Percentiles rank a stretch among this genome's conserved stretches.
Conservation (phyloP, 2,113 vertebrate species). For the Tenebrosternarchus preto region DNA sequence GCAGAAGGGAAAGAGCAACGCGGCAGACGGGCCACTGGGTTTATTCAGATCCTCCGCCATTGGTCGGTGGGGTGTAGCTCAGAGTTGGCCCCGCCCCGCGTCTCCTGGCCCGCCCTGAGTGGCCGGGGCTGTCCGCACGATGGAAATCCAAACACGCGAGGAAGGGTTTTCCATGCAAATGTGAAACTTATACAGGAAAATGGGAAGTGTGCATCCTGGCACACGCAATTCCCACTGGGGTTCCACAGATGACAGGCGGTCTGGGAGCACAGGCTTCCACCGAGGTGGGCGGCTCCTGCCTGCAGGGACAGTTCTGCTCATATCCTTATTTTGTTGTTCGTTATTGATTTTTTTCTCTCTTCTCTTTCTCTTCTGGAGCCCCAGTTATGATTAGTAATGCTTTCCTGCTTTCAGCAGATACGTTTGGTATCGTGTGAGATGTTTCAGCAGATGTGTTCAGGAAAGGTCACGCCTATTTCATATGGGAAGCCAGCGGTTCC, state of each 20-base stretch:
- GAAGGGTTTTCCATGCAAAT: constrained; percentile 77
- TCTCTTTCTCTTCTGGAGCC: neutral
- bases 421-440: constrained; percentile 6
- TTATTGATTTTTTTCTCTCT: constrained; percentile 22
- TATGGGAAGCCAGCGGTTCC: neutral
- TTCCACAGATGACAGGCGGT: constrained; percentile 49
- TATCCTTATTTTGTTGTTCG: neutral
- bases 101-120: too few species aligned
- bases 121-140: constrained; percentile 66
- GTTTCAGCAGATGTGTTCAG: neutral
- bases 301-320: too few species aligned
- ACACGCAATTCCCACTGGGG: too few species aligned
- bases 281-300: too few species aligned
- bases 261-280: too few species aligned
- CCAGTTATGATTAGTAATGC: constrained; percentile 19
- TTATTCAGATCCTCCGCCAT: constrained; percentile 67
- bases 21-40: constrained; percentile 61
- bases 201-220: constrained; percentile 2
- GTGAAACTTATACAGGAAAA: constrained; percentile 76
- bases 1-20: constrained; percentile 26
- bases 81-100: constrained; percentile 58
- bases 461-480: too few species aligned
- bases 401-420: constrained; percentile 11
- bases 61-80: constrained; percentile 70
- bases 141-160: constrained; percentile 79